Percentiles rank a stretch among this genome's conserved stretches.
phyloP scores from a whole-genome alignment of 2,113 vertebrate genomes.

The Azemiops feae region DNA sequence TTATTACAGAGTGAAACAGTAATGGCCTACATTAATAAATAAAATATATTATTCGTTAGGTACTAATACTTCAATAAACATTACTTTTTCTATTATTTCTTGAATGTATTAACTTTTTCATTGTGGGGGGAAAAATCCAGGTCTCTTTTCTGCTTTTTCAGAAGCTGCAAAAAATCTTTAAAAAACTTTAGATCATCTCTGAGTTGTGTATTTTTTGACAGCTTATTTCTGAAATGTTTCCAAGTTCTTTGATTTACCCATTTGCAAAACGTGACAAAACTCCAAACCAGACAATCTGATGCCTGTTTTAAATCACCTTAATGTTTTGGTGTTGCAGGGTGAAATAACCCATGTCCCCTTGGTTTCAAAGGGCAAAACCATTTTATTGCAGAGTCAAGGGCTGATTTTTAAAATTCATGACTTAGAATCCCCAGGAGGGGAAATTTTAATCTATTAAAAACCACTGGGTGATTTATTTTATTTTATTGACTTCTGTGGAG shows the following conservation, averaged over 20 bases:
- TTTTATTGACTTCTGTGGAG: not conserved
- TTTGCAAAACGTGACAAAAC: slow-evolving; percentile 45
- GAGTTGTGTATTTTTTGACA: slow-evolving; percentile 53
- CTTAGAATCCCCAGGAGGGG: rapidly evolving
- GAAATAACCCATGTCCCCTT: not conserved
- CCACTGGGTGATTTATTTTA: not conserved
- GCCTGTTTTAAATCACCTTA: slow-evolving; percentile 23
- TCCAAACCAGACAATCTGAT: slow-evolving; percentile 13
- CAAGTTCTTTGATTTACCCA: slow-evolving; percentile 46
- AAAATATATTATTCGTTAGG: not conserved
- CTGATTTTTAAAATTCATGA: not conserved
- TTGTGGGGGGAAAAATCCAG: not conserved
- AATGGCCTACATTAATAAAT: not conserved
- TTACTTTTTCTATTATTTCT: not conserved
- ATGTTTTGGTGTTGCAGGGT: not conserved
- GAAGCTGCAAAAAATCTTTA: slow-evolving; percentile 43
- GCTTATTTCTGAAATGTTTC: slow-evolving; percentile 32
- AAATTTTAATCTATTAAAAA: not conserved
- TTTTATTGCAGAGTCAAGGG: not conserved
- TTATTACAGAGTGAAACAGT: not conserved
- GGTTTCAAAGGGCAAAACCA: not conserved
- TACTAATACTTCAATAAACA: not conserved
- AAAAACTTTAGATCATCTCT: slow-evolving; percentile 53
- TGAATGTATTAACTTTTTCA: not conserved
- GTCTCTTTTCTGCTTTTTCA: not conserved